Evolutionary conservation across 2,797 vertebrate genomes (phyloP).

Genomic region (Halcyon chelicuti): DNA sequence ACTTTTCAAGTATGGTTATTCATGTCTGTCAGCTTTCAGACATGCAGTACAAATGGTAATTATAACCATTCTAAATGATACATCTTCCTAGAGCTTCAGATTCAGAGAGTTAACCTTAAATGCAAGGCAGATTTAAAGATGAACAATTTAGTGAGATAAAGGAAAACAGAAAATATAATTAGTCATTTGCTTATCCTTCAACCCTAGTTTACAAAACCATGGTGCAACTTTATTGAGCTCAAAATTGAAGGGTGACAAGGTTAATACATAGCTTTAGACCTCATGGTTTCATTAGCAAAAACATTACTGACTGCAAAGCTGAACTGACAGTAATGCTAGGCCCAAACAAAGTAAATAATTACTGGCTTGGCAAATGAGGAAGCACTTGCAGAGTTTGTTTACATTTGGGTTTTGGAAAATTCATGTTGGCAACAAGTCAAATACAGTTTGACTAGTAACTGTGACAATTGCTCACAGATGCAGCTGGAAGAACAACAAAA

Average conservation of each 20-base stretch:
- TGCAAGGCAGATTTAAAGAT: constrained; percentile 79
- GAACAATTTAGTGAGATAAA: constrained; percentile 82
- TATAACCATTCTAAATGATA: constrained; percentile 53
- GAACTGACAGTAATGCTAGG: constrained; percentile 83
- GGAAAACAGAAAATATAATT: constrained; percentile 81
- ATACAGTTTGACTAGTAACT: constrained; percentile 85
- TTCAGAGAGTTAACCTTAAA: constrained; percentile 76
- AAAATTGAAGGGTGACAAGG: constrained; percentile 83
- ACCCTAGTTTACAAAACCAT: constrained; percentile 83
- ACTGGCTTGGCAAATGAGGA: constrained; percentile 82
- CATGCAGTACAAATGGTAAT: constrained; percentile 45
- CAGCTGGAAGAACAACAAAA: constrained; percentile 86
- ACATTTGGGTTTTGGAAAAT: constrained; percentile 84
- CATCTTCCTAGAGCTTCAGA: constrained; percentile 48
- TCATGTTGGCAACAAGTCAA: constrained; percentile 84
- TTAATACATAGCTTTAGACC: constrained; percentile 85
- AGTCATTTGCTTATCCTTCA: constrained; percentile 81
- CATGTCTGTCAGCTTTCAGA: constrained; percentile 48
- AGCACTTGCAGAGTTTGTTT: constrained; percentile 87
- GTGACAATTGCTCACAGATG: constrained; percentile 89
- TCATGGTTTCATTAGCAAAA: constrained; percentile 84
- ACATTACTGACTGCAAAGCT: constrained; percentile 83
- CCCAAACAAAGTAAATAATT: constrained; percentile 87
- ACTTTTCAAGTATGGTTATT: constrained; percentile 12
- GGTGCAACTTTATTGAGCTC: constrained; percentile 83